Evolutionary conservation across 2,888 invertebrate genomes (phyloP).

Genomic region (Geotrupes spiniger): DNA sequence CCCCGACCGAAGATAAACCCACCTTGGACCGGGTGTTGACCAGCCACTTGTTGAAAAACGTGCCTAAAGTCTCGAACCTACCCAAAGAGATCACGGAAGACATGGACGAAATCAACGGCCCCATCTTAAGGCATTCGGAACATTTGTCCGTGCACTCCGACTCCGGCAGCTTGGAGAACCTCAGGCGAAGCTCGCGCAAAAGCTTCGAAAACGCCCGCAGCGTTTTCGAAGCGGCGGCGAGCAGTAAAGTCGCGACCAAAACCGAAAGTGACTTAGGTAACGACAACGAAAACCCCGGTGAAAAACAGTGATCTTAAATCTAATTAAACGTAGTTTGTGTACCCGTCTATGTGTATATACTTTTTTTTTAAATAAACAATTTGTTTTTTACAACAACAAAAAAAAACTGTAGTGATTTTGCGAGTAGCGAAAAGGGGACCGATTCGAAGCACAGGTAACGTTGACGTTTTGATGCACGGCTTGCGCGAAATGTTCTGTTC

Average conservation of each 20-base stretch:
- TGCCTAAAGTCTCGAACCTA: constrained; percentile 17
- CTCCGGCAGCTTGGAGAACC: constrained; percentile 18
- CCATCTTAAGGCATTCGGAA: background rate
- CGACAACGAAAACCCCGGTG: constrained; percentile 3
- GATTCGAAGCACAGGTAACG: no score
- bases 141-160: constrained; percentile 1
- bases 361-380: background rate
- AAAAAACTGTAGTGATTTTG: no score
- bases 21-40: no score
- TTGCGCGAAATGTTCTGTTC: no score
- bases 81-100: constrained; percentile 5
- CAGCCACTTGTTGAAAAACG: constrained; percentile 13
- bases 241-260: background rate
- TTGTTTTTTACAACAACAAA: no score
- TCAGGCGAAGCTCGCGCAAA: constrained; percentile 14
- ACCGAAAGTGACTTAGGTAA: constrained; percentile 2
- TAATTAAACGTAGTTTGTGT: background rate
- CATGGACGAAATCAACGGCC: background rate
- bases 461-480: no score
- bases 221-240: constrained; percentile 30
- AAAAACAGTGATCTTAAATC: background rate
- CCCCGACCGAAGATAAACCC: constrained; percentile 1
- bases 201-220: constrained; percentile 39
- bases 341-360: background rate
- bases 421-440: no score